Conservation (phyloP, 2,797 vertebrate species). For the Urocyon cinereoargenteus region DNA sequence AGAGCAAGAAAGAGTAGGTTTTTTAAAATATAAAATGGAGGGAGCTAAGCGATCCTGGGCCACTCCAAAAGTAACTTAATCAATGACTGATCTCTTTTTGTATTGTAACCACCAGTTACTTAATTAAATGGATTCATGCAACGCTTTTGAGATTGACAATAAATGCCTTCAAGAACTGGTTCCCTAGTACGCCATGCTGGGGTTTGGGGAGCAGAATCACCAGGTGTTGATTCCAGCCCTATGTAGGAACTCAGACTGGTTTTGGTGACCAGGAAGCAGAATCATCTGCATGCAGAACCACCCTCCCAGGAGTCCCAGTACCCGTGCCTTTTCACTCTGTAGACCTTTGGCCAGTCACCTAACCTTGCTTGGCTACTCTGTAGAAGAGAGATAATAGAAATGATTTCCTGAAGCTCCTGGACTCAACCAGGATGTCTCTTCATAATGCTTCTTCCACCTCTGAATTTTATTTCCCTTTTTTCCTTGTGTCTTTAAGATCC, state of each 20-base stretch:
- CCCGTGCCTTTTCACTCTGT: neutral
- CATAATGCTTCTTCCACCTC: neutral
- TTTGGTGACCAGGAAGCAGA: neutral
- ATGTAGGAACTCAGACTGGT: neutral
- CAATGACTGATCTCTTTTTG: conserved; percentile 64
- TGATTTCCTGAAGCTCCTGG: conserved; percentile 16
- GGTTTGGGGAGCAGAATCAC: neutral
- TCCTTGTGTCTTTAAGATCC: conserved; percentile 24
- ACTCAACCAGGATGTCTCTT: neutral
- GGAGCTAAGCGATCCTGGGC: neutral
- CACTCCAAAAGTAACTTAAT: conserved; percentile 44
- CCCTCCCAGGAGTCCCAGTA: neutral
- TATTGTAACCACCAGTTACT: neutral
- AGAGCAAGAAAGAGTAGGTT: neutral
- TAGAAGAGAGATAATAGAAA: conserved; percentile 43
- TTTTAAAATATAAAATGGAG: conserved; percentile 14
- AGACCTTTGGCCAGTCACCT: neutral
- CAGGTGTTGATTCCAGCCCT: neutral
- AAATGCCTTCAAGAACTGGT: conserved; percentile 21
- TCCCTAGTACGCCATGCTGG: neutral
- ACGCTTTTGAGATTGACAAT: conserved; percentile 32
- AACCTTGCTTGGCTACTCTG: neutral
- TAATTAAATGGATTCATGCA: conserved; percentile 52
- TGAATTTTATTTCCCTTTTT: conserved; percentile 1
- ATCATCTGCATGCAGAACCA: neutral